Conservation (phyloP, 2,797 vertebrate species). For the Dallia pectoralis region DNA sequence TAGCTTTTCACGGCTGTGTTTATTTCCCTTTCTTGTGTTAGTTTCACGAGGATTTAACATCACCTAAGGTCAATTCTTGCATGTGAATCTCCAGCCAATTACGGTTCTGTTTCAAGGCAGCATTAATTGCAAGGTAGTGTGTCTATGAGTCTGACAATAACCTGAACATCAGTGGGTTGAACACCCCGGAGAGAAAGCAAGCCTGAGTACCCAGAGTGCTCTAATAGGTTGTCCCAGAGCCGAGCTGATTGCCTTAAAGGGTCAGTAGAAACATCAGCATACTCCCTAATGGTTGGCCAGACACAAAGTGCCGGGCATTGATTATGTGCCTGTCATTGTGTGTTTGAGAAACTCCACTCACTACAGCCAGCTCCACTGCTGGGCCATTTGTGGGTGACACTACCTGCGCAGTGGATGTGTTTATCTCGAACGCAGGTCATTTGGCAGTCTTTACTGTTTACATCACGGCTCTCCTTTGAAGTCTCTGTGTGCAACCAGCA, state of each 20-base stretch:
- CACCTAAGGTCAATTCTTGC: too few species aligned
- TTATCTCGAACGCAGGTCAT: constrained; percentile 38
- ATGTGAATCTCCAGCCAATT: too few species aligned
- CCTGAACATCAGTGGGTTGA: constrained; percentile 12
- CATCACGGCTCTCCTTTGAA: constrained; percentile 45
- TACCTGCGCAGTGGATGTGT: not conserved
- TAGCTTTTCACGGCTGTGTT: not conserved
- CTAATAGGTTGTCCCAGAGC: not conserved
- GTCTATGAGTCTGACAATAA: not conserved
- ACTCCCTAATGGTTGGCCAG: not conserved
- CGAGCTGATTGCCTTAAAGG: not conserved
- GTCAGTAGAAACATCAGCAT: not conserved
- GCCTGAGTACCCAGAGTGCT: constrained; percentile 3
- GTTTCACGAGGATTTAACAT: constrained; percentile 26
- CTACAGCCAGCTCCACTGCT: not conserved
- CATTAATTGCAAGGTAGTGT: not conserved
- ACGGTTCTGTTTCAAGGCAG: too few species aligned
- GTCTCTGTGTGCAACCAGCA: constrained; percentile 32
- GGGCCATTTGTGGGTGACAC: not conserved
- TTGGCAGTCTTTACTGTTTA: constrained; percentile 38
- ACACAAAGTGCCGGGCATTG: not conserved
- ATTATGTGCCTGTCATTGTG: not conserved
- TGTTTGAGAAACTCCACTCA: not conserved
- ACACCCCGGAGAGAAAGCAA: too few species aligned
- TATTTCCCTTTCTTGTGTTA: constrained; percentile 36